Evolutionary conservation across 2,888 invertebrate genomes (phyloP).

Genomic region (Drosophila paucipuncta): DNA sequence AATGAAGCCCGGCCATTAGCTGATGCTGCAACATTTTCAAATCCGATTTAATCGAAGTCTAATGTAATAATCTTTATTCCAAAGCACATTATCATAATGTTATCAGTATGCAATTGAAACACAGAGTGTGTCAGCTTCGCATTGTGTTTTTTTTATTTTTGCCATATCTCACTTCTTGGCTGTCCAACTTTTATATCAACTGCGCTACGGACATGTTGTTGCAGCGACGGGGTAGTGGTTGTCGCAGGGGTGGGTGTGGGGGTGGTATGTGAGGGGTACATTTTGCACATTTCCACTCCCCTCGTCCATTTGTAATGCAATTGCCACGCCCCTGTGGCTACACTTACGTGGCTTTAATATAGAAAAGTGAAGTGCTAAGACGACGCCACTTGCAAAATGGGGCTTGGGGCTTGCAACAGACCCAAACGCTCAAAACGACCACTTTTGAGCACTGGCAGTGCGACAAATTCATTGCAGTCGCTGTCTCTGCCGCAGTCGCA

Average conservation of each 20-base stretch:
- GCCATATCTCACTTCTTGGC: slow-evolving; percentile 38
- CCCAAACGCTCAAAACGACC: slow-evolving; percentile 25
- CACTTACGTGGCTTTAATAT: slow-evolving; percentile 76
- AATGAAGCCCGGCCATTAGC: background rate
- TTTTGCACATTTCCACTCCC: slow-evolving; percentile 42
- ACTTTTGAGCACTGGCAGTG: slow-evolving; percentile 56
- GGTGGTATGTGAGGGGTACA: slow-evolving; percentile 7
- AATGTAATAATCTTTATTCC: background rate
- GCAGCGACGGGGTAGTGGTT: background rate
- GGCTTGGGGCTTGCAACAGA: slow-evolving; percentile 58
- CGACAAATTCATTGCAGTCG: slow-evolving; percentile 69
- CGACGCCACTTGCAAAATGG: slow-evolving; percentile 66
- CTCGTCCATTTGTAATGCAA: slow-evolving; percentile 63
- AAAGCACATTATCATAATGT: background rate
- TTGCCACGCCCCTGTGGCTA: slow-evolving; percentile 73
- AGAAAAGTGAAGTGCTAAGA: slow-evolving; percentile 73
- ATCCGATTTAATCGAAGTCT: background rate
- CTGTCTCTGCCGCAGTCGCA: slow-evolving; percentile 14
- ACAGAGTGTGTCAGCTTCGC: slow-evolving; percentile 32
- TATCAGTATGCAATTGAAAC: background rate
- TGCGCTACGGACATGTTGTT: slow-evolving; percentile 14
- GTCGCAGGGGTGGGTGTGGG: background rate
- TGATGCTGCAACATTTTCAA: background rate
- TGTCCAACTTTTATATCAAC: slow-evolving; percentile 37
- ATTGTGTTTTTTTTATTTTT: slow-evolving; percentile 10